phyloP scores from a whole-genome alignment of 2,888 invertebrate species.

The Drosophila birchii region DNA sequence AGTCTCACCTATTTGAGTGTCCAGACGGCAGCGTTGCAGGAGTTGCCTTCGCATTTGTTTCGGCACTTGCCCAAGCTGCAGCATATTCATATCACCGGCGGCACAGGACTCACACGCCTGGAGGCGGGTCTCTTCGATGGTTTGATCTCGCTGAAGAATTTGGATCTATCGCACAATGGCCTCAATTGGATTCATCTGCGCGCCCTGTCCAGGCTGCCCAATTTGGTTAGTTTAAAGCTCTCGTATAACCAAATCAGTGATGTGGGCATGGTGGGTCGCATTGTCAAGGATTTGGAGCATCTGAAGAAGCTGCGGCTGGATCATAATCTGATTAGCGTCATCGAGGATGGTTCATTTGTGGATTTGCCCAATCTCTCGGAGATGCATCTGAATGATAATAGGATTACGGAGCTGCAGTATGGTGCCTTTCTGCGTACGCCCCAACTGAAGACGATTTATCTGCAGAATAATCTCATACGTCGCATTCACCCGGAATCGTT shows the following conservation, averaged over 20 bases:
- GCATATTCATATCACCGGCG: constrained; percentile 90
- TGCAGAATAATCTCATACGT: constrained; percentile 91
- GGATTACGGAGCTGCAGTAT: constrained; percentile 90
- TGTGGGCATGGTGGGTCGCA: constrained; percentile 92
- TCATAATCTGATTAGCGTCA: constrained; percentile 89
- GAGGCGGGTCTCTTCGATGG: constrained; percentile 91
- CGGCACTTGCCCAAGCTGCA: constrained; percentile 90
- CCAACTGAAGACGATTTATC: constrained; percentile 89
- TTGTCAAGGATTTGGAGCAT: constrained; percentile 90
- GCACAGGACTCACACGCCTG: constrained; percentile 88
- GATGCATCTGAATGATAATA: constrained; percentile 89
- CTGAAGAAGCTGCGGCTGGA: constrained; percentile 90
- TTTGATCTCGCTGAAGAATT: constrained; percentile 88
- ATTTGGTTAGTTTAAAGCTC: constrained; percentile 89
- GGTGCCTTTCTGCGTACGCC: constrained; percentile 93
- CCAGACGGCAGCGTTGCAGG: constrained; percentile 88
- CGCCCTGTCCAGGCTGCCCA: constrained; percentile 89
- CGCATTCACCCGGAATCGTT: constrained; percentile 93
- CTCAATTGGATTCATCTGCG: constrained; percentile 92
- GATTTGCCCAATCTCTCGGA: constrained; percentile 90
- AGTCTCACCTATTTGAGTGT: constrained; percentile 91
- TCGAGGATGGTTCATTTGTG: constrained; percentile 92
- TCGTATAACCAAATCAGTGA: constrained; percentile 90
- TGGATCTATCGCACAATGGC: constrained; percentile 92
- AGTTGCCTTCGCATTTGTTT: constrained; percentile 89